Conservation (phyloP, 1,140 invertebrate species). For the Arion vulgaris region DNA sequence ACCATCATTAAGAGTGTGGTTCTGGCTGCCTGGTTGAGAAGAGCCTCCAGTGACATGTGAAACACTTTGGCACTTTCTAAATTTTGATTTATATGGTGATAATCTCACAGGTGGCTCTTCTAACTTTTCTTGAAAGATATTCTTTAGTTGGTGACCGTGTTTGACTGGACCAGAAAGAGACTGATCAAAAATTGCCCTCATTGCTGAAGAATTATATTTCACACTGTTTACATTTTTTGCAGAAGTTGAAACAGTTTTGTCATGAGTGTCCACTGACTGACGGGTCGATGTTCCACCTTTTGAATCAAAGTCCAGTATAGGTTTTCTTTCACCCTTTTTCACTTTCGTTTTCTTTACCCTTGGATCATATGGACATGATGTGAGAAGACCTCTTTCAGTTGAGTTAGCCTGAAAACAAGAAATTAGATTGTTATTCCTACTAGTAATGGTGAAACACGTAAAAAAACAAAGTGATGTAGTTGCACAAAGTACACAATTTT, state of each 20-base stretch:
- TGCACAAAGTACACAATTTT: no score
- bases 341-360: constrained; percentile 50
- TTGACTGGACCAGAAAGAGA: constrained; percentile 33
- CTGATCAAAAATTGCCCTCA: background rate
- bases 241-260: background rate
- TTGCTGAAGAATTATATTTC: background rate
- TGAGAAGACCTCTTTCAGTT: constrained; percentile 18
- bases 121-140: constrained; percentile 45
- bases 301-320: background rate
- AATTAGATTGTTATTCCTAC: no score
- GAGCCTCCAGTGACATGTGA: background rate
- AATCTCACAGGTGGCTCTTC: background rate
- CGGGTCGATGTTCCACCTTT: background rate
- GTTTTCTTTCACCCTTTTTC: constrained; percentile 34
- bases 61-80: background rate
- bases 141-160: constrained; percentile 52
- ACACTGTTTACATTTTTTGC: background rate
- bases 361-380: constrained; percentile 53
- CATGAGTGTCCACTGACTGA: background rate
- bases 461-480: no score
- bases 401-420: background rate
- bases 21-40: background rate
- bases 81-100: background rate
- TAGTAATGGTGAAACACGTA: no score
- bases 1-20: no score